Conservation (phyloP, 2,888 invertebrate genomes). For the Spilosoma lubricipeda region DNA sequence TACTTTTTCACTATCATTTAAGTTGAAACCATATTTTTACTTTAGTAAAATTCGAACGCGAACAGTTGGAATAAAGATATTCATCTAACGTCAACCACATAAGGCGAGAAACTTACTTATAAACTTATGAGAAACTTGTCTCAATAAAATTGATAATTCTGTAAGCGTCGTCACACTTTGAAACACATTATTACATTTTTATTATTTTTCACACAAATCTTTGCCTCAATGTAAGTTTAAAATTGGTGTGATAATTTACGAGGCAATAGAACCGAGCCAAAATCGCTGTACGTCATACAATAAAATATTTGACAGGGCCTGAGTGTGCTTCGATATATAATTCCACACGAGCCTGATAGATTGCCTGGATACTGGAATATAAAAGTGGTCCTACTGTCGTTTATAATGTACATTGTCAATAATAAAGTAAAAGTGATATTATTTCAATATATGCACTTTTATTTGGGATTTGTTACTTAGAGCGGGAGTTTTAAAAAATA, state of each 20-base stretch:
- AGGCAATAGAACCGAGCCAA: conserved; percentile 2
- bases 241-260: conserved; percentile 5
- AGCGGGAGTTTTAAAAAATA: too few relatives aligned
- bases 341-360: not conserved
- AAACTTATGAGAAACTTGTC: not conserved
- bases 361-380: not conserved
- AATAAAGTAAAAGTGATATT: not conserved
- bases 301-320: conserved; percentile 10
- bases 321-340: not conserved
- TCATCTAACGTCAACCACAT: not conserved
- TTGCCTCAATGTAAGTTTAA: conserved; percentile 1
- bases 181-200: not conserved
- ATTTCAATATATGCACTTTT: not conserved
- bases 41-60: not conserved
- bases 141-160: not conserved
- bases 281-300: not conserved
- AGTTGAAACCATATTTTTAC: not conserved
- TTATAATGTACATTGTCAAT: not conserved
- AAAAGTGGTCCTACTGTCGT: not conserved
- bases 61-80: not conserved
- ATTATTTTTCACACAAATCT: conserved; percentile 4
- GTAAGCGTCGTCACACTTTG: not conserved
- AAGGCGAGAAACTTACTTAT: too few relatives aligned
- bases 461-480: too few relatives aligned
- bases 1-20: too few relatives aligned